Evolutionary conservation across 2,888 invertebrate genomes (phyloP), one percentile per base, ranked within the genome.

Genomic region (Pachymerium ferrugineum): DNA sequence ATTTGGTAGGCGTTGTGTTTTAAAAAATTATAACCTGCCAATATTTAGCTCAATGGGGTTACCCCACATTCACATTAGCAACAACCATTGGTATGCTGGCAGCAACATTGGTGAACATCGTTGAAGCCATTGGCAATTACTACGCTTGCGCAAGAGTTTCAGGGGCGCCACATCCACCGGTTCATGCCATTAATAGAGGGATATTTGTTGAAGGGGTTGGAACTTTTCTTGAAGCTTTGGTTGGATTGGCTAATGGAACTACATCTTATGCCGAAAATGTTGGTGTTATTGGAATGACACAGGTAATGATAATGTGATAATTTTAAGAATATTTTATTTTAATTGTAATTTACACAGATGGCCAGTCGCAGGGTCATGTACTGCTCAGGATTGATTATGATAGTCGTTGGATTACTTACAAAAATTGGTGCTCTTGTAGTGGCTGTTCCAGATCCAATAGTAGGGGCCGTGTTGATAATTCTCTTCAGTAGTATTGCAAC

Each of bases 191-290:
- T 78, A 94, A 94, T 83, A 86, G 94, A 42, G 94, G 94, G 0
- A 90, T 93, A 38, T 90, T 89, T 38, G 89, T 91, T 0, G 94
- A 94, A 82, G 94, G 93, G 0, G 82, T 93, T 0, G 92, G 92
- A n/a, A 92, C 92, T 0, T 84, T 93, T 74, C 83, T 94, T 62
- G 92, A 92, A 0, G 94, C 93, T 0, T 85, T 93, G 3, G 91
- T 92, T 89, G 94, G 94, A 6, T 88, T 90, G 28, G 93, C 92
- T 0, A 92, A 92, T 79, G 93, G 93, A 0, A 92, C 93, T 70
- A 94, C 93, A 78, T 93, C 93, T 2, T 93, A 94, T 80, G 92
- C 92, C 72, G 93, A 93, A 81, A 94, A 94, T 81, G 92, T 94
- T 62, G 94, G 93, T 0, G 92, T 93, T 0, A 94, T 94, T 77